Conservation (phyloP, 2,888 invertebrate species). For the Tenthredo distinguenda region DNA sequence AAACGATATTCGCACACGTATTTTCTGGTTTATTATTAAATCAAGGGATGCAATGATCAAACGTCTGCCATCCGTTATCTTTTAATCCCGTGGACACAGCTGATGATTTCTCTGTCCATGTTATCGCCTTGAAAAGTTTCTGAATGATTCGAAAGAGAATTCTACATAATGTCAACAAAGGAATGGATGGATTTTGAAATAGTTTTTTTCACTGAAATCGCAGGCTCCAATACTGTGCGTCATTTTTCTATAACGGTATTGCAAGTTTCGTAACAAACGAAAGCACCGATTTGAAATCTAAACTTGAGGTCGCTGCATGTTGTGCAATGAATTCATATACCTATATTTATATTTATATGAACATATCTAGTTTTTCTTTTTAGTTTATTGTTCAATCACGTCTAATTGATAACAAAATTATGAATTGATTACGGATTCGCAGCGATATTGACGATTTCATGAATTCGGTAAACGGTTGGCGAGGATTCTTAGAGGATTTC, state of each 20-base stretch:
- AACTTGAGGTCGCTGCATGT: conserved; percentile 28
- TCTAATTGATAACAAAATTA: background rate
- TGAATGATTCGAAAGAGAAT: background rate
- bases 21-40: no score
- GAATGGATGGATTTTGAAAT: background rate
- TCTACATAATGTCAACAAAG: no score
- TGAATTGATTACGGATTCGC: background rate
- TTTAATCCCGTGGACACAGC: no score
- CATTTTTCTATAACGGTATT: background rate
- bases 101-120: no score
- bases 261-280: conserved; percentile 27
- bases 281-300: conserved; percentile 26
- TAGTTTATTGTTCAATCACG: background rate
- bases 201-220: background rate
- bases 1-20: no score
- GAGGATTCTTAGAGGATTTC: background rate
- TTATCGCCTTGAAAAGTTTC: no score
- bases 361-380: background rate
- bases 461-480: background rate
- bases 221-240: background rate
- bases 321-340: background rate
- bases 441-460: background rate
- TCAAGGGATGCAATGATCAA: no score
- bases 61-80: no score
- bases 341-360: no score